Base-by-base conservation (phyloP, 2,888 invertebrate genomes). In the Chymomyza fuscimana region DNA sequence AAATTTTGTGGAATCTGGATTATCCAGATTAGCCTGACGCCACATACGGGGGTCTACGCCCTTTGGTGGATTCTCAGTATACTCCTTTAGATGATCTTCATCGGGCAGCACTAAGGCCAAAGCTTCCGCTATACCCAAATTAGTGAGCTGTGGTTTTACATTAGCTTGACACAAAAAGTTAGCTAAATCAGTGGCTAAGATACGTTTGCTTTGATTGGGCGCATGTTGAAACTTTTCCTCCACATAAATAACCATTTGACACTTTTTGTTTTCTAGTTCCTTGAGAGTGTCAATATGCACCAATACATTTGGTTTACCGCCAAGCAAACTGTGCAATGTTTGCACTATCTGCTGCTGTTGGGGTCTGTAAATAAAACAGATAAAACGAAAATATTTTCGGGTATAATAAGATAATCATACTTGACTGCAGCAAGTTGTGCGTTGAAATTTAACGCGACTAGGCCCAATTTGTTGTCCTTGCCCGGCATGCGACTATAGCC, bases 21-120 rank as follows among this genome's bases (percentile, higher is more conserved):
- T 99, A 89, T 99, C 98, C 36, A 95, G 93, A 88, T 98, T 97
- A 0, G 99, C 99, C 91, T 99, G 98, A 87, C 96, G 96, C 99
- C 99, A 99, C 84, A 99, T 93, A 73, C 97, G 93, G 62, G 95
- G 95, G 91, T 98, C 98, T 89, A 99, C 96, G n/a, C 98, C 96
- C 76, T 95, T 94, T 1, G 98, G 99, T n/a, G 98, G 96, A 81
- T 95, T 96, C 82, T 97, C 96, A 71, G 98, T 92, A 92, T 99
- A 99, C 83, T 97, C 96, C 79, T 96, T 96, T 16, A 97, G 89
- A 89, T 96, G 95, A 72, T 95, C 95, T 65, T 95, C 95, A 78
- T 96, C 94, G 59, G 97, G 95, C 58, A 95, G 94, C 0, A 96
- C 94, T 90, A 96, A 94, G 15, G 98, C 93, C 73, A 95, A 93